phyloP scores from a whole-genome alignment of 2,113 vertebrate species.

The Phocoena sinus region DNA sequence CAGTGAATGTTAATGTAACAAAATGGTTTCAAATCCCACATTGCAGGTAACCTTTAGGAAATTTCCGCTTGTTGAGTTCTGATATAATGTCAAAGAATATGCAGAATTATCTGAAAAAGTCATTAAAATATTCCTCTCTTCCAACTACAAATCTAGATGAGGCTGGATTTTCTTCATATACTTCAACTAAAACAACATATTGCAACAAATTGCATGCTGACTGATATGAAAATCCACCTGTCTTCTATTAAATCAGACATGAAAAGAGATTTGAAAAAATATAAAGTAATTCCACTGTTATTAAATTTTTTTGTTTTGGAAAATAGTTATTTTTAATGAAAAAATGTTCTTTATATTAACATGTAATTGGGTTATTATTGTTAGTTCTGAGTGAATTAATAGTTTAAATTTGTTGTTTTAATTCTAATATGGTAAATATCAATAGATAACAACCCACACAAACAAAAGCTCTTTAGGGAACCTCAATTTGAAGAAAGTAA shows the following conservation, averaged over 20 bases:
- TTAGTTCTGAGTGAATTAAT: background rate
- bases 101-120: background rate
- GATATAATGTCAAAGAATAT: background rate
- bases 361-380: background rate
- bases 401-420: background rate
- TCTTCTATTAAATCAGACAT: background rate
- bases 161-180: background rate
- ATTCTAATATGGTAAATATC: background rate
- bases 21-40: background rate
- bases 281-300: background rate
- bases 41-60: background rate
- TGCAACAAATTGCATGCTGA: background rate
- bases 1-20: background rate
- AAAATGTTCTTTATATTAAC: background rate
- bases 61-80: background rate
- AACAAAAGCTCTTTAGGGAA: background rate
- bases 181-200: conserved; percentile 15
- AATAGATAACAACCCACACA: background rate
- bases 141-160: background rate
- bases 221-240: background rate
- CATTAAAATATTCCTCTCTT: background rate
- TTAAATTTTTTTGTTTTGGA: background rate
- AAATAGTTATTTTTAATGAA: background rate
- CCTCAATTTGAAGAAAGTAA: background rate
- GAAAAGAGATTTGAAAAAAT: background rate